Percentiles rank a stretch among this genome's conserved stretches.
Conservation (phyloP, 2,888 invertebrate species). For the Tenodera sinensis region DNA sequence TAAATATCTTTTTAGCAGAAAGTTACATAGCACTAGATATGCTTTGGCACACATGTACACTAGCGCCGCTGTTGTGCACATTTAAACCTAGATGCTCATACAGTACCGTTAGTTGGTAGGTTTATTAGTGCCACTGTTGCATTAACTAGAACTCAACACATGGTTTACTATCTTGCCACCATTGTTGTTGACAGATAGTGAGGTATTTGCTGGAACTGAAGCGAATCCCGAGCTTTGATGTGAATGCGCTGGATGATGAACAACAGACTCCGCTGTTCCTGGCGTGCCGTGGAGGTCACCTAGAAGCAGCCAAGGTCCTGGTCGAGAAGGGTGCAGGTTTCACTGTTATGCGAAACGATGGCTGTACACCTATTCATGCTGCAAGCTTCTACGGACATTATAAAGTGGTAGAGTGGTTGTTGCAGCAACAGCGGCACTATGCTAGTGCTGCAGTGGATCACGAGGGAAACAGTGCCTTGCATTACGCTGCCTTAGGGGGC, state of each 20-base stretch:
- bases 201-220: neutral
- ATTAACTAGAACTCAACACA: too few relatives aligned
- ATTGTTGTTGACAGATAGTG: neutral
- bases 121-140: too few relatives aligned
- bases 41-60: too few relatives aligned
- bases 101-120: too few relatives aligned
- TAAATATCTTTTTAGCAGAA: too few relatives aligned
- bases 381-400: neutral
- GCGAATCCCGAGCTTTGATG: neutral
- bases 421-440: neutral
- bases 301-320: neutral
- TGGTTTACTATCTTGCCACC: too few relatives aligned
- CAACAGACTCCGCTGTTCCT: neutral
- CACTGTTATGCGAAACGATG: neutral
- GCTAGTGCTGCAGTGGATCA: neutral
- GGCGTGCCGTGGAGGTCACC: neutral
- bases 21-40: too few relatives aligned
- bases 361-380: neutral
- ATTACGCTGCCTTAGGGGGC: neutral
- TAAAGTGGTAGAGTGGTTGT: neutral
- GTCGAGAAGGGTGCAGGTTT: neutral
- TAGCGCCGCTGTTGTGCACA: too few relatives aligned
- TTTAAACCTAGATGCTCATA: too few relatives aligned
- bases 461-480: neutral
- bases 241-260: neutral